Percentiles rank a stretch among this genome's conserved stretches.
These are phyloP conservation scores for Chloroceryle amazona DNA, from an alignment of 2,797 vertebrate species.

Conservation along the genomic window DNA sequence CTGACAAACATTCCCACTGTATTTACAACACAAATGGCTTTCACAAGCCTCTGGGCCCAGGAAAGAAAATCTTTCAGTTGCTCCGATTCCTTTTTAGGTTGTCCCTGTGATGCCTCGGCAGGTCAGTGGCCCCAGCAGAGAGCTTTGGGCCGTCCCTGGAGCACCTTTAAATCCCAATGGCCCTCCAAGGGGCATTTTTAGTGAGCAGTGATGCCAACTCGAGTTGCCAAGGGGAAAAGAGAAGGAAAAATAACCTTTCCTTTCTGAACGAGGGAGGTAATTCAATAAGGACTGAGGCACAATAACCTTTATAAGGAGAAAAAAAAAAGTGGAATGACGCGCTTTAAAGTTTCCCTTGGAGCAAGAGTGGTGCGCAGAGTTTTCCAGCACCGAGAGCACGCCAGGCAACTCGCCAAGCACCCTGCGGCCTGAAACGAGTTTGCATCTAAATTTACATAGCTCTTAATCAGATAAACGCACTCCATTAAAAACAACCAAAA, in stretches of 20 bases:
- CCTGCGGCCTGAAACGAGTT: not conserved
- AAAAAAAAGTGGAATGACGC: not conserved
- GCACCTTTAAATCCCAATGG: not conserved
- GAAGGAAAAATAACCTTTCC: not conserved
- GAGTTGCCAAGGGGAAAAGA: not conserved
- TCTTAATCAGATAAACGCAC: conserved; percentile 11
- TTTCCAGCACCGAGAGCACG: not conserved
- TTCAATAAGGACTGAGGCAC: not conserved
- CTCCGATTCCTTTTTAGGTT: not conserved
- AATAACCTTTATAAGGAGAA: conserved; percentile 21
- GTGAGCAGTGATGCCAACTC: not conserved
- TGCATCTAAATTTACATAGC: conserved; percentile 42
- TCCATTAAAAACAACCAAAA: not conserved
- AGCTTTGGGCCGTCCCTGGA: not conserved
- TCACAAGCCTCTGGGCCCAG: not conserved
- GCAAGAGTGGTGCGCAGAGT: not conserved
- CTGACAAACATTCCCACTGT: not conserved
- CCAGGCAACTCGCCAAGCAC: conserved; percentile 30
- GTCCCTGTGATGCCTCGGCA: not conserved
- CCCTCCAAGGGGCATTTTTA: not conserved
- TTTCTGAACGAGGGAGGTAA: not conserved
- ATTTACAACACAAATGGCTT: not conserved
- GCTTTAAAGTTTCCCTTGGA: conserved; percentile 45
- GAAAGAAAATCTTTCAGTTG: not conserved
- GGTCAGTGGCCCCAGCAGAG: not conserved